These are phyloP conservation scores for Sebastes kiyomatsui DNA, from an alignment of 2,797 vertebrate species.

Conservation along the genomic window DNA sequence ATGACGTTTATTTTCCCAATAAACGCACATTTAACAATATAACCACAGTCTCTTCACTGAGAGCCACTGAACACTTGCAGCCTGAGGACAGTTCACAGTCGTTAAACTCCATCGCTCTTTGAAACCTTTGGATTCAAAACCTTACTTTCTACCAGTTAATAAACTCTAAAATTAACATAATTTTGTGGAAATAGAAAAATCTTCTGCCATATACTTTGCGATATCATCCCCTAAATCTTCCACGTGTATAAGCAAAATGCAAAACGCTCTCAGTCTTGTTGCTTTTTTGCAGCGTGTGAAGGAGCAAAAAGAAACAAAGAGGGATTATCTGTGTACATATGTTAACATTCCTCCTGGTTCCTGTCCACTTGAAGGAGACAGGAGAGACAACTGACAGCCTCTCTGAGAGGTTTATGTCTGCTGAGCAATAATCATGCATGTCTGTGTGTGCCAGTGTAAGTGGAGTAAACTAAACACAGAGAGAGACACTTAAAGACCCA, in stretches of 20 bases:
- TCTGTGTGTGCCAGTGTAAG: neutral
- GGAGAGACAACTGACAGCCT: constrained; percentile 10
- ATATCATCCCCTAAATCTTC: neutral
- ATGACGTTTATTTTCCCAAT: neutral
- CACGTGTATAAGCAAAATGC: neutral
- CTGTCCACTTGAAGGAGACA: constrained; percentile 50
- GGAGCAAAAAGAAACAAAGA: neutral
- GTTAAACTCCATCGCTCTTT: neutral
- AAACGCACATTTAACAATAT: neutral
- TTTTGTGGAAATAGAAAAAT: neutral
- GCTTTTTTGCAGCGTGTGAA: neutral
- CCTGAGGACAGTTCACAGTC: neutral
- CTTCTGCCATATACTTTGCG: neutral
- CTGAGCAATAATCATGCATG: constrained; percentile 28
- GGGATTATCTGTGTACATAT: neutral
- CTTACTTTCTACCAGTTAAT: neutral
- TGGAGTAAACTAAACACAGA: constrained; percentile 36
- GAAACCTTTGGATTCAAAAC: neutral
- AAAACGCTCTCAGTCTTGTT: neutral
- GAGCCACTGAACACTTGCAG: neutral
- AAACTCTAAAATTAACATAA: neutral
- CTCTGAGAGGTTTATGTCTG: constrained; percentile 64
- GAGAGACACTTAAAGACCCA: constrained; percentile 51
- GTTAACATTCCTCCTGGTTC: constrained; percentile 35
- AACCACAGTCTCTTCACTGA: neutral